Conservation (phyloP, 2,888 invertebrate species). For the Apocheima hispidaria region DNA sequence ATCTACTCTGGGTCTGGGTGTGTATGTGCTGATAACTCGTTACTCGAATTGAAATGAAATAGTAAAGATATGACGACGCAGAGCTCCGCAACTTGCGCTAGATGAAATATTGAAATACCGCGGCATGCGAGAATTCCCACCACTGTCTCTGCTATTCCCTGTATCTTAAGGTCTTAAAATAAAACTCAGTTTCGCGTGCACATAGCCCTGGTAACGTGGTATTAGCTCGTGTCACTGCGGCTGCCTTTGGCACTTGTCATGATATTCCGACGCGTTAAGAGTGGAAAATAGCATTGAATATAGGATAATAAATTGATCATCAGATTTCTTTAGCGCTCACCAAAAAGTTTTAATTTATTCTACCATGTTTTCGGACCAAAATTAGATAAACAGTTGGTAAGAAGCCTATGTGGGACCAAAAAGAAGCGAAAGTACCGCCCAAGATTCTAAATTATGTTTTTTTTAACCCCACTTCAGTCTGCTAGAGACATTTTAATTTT, state of each 20-base stretch:
- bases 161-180: conserved; percentile 25
- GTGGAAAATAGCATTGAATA: conserved; percentile 46
- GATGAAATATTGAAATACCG: conserved; percentile 71
- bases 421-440: too few species aligned
- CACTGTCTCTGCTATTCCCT: conserved; percentile 35
- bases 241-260: conserved; percentile 69
- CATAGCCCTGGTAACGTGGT: conserved; percentile 36
- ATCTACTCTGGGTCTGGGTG: too few species aligned
- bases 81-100: conserved; percentile 59
- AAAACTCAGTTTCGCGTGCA: conserved; percentile 45
- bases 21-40: background rate
- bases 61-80: conserved; percentile 34
- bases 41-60: conserved; percentile 3
- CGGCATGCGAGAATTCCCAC: conserved; percentile 53
- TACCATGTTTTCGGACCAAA: background rate
- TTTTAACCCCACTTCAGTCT: too few species aligned
- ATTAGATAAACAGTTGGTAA: background rate
- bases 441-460: too few species aligned
- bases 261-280: conserved; percentile 57
- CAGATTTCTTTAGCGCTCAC: background rate
- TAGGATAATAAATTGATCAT: background rate
- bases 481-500: too few species aligned
- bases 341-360: too few species aligned
- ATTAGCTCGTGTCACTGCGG: conserved; percentile 49
- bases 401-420: too few species aligned